Evolutionary conservation across 2,888 invertebrate species (phyloP), one percentile per base, ranked within the genome.

Genomic region (Hydrotaea cyrtoneurina): DNA sequence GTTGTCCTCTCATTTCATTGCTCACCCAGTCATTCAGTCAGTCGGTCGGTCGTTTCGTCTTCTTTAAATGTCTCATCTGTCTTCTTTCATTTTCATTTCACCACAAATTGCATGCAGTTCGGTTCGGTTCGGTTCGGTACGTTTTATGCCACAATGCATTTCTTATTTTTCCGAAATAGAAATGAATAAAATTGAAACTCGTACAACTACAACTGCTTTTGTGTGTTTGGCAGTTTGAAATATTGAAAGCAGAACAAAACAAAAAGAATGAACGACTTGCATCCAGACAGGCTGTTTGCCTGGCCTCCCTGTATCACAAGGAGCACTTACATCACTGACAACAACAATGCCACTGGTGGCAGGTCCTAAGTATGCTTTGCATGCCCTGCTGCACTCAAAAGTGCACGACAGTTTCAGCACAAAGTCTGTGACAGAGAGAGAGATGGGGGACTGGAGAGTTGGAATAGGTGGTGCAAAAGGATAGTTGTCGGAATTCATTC

Each of bases 31-130:
- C n/a, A n/a, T n/a, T n/a, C n/a, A n/a, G n/a, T n/a, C n/a, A n/a
- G n/a, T n/a, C n/a, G n/a, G n/a, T n/a, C n/a, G n/a, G n/a, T n/a
- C n/a, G n/a, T n/a, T n/a, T n/a, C n/a, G n/a, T 31, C 31, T 31
- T 31, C 31, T 31, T 2, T 31, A 31, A 4, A 59, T 2, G 3
- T 69, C 23, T 69, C 64, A 31, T 15, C 19, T 66, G 0, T 17
- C 43, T 13, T 31, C 26, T 39, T 62, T 19, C 15, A 15, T 62
- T 62, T 64, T 64, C n/a, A 13, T 23, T 66, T 15, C 21, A 43
- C 43, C 39, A 39, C 43, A 66, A 66, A 66, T 66, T 69, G 69
- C 21, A 69, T 46, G 69, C 69, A 69, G 23, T 69, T 31, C 31
- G 31, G 2, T 31, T 31, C 31, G 31, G 7, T n/a, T n/a, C 43